Base-by-base conservation (phyloP, 2,113 vertebrate genomes). In the Thamnophis sirtalis region DNA sequence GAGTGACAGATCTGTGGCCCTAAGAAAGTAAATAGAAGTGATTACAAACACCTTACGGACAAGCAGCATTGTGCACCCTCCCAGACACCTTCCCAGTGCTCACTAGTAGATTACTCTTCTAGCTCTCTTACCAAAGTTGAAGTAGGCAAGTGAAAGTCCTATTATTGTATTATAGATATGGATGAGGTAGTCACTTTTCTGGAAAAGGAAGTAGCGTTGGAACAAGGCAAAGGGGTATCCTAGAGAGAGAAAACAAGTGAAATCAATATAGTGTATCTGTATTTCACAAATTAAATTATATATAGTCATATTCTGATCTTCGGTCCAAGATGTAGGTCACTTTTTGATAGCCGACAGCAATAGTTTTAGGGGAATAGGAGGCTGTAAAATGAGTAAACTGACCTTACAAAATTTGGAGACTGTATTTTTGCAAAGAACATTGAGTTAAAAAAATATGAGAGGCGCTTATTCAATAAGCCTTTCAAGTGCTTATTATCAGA, bases 221-320 rank as follows among this genome's bases (percentile, higher is more conserved):
- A 99, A 97, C 97, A 99, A 96, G 94, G 99, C 99, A 97, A 98
- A 98, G 54, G 98, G 99, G 97, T 99, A 99, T 88, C 99, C 99
- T 99, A 91, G 90, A 38, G 26, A 38, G 10, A 4, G 43, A 91
- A 51, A 94, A 9, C 5, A 95, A 6, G 1, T 73, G 28, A 43
- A 13, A 87, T 87, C 43, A 68, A 86, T 24, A 49, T 9, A 68
- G 68, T 7, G 33, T 56, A 86, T 60, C 56, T 4, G 15, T 10
- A 19, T 58, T 63, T 21, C 17, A 86, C 22, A 86, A 84, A 84
- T 58, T 90, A 10, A 24, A 53, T 50, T n/a, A 53, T 33, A 73
- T 11, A 86, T 10, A 28, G 13, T 28, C 22, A 26, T 24, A 28
- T 86, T 86, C 4, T 50, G 48, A 28, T 51, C 48, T 51, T 6